Conservation (phyloP, 2,888 invertebrate genomes). For the Habrosyne pyritoides region DNA sequence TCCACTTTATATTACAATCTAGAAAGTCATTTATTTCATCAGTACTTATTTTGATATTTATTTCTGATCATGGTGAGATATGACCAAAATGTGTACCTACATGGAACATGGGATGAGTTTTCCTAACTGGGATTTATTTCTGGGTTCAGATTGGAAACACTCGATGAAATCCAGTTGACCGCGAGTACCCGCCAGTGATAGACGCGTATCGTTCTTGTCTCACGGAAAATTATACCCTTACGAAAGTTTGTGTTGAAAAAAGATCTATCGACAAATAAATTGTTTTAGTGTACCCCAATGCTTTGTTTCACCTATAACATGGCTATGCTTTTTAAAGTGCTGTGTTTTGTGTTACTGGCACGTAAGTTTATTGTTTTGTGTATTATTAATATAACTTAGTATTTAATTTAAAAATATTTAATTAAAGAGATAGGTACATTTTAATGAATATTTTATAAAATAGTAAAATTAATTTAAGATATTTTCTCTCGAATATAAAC, state of each 20-base stretch:
- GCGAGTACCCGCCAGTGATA: constrained; percentile 33
- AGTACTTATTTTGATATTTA: too few relatives aligned
- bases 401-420: background rate
- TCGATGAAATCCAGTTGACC: constrained; percentile 36
- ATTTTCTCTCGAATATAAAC: too few relatives aligned
- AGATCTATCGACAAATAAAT: background rate
- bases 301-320: background rate
- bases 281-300: background rate
- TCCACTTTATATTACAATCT: too few relatives aligned
- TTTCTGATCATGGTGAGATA: too few relatives aligned
- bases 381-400: background rate
- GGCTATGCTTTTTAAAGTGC: constrained; percentile 24
- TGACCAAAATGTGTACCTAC: too few relatives aligned
- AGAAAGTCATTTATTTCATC: too few relatives aligned
- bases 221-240: background rate
- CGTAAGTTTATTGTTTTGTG: constrained; percentile 23
- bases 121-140: background rate
- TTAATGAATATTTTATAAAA: too few relatives aligned
- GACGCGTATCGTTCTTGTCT: constrained; percentile 26
- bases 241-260: background rate
- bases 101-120: too few relatives aligned
- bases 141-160: background rate
- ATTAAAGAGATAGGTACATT: too few relatives aligned
- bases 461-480: too few relatives aligned
- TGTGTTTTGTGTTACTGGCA: constrained; percentile 30